Evolutionary conservation across 2,113 vertebrate species (phyloP).

Genomic region (Platycercus adscitus): DNA sequence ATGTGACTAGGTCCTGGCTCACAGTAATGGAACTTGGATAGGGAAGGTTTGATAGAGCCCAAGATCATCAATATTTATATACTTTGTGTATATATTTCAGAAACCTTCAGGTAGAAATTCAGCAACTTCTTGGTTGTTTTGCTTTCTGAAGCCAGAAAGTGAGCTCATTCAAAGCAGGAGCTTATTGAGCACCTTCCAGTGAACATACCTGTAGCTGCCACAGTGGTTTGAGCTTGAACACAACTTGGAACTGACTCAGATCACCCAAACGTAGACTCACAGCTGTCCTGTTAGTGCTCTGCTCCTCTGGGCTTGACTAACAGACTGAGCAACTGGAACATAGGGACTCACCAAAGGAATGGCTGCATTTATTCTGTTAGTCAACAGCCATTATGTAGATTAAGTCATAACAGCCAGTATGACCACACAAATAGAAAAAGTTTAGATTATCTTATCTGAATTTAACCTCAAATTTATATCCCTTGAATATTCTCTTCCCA

Average conservation of each 20-base stretch:
- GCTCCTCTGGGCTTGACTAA: background rate
- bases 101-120: background rate
- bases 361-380: background rate
- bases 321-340: background rate
- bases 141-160: background rate
- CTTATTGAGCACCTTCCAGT: background rate
- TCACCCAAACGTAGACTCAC: accelerated
- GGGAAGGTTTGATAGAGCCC: background rate
- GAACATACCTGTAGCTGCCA: background rate
- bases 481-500: background rate
- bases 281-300: background rate
- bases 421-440: background rate
- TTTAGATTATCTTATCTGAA: background rate
- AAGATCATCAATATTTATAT: background rate
- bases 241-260: background rate
- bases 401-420: background rate
- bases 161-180: background rate
- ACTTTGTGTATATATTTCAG: background rate
- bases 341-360: background rate
- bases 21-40: background rate
- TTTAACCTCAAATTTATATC: background rate
- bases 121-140: background rate
- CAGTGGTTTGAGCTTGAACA: background rate
- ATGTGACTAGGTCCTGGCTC: background rate
- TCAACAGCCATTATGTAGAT: background rate